Evolutionary conservation across 2,888 invertebrate genomes (phyloP).

Genomic region (Anoplius nigerrimus): DNA sequence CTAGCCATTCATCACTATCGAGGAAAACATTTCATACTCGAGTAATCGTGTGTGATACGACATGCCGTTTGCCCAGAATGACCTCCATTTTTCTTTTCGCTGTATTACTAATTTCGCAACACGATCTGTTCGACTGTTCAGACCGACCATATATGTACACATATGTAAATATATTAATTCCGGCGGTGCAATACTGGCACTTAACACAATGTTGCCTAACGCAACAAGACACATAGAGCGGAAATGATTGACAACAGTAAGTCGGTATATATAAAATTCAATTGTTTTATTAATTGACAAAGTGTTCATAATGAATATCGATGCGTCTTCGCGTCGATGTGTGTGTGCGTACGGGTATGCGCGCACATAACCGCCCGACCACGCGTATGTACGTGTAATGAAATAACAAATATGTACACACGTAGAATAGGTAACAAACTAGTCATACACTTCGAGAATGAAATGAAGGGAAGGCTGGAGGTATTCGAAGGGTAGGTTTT

Average conservation of each 20-base stretch:
- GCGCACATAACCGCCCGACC: slow-evolving; percentile 30
- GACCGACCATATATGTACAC: too few species aligned
- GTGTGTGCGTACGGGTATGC: slow-evolving; percentile 31
- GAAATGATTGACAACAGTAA: slow-evolving; percentile 35
- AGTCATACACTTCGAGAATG: slow-evolving; percentile 68
- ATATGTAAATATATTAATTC: too few species aligned
- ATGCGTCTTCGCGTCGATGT: slow-evolving; percentile 55
- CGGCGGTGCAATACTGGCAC: too few species aligned
- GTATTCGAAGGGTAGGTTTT: neutral
- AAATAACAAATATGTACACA: slow-evolving; percentile 74
- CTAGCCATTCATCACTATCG: neutral
- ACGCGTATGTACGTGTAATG: slow-evolving; percentile 45
- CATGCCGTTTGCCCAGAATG: too few species aligned
- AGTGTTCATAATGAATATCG: slow-evolving; percentile 74
- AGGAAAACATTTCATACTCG: neutral
- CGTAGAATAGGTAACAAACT: slow-evolving; percentile 72
- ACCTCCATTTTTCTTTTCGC: too few species aligned
- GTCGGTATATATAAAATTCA: slow-evolving; percentile 66
- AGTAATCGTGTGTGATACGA: too few species aligned
- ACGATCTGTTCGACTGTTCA: too few species aligned
- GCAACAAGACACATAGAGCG: too few species aligned
- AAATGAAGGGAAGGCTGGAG: slow-evolving; percentile 43
- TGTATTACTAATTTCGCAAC: too few species aligned
- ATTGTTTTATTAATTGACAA: slow-evolving; percentile 75
- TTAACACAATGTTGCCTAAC: too few species aligned